Evolutionary conservation across 2,113 vertebrate genomes (phyloP).

Genomic region (Oceanodroma tethys): DNA sequence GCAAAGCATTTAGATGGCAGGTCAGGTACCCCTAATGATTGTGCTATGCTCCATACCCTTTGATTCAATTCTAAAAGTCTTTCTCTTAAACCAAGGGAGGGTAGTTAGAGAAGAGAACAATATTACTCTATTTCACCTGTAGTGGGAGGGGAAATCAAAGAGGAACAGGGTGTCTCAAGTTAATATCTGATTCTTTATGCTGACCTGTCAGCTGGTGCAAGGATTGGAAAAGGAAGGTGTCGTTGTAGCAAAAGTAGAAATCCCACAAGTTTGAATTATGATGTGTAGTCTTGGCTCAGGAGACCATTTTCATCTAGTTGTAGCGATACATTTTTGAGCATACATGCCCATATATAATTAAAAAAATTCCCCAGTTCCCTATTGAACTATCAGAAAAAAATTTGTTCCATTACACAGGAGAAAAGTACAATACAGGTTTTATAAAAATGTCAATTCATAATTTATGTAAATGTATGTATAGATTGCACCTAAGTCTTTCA

Average conservation of each 20-base stretch:
- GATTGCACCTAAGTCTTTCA: neutral
- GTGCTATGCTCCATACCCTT: neutral
- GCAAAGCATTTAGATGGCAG: neutral
- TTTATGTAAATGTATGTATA: neutral
- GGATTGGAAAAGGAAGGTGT: neutral
- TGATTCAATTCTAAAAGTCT: neutral
- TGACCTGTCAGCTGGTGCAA: neutral
- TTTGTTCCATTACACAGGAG: neutral
- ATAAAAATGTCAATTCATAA: neutral
- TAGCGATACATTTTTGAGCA: neutral
- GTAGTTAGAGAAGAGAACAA: neutral
- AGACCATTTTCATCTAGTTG: neutral
- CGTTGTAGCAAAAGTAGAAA: neutral
- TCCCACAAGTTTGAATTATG: neutral
- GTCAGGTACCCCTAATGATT: neutral
- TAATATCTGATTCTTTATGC: neutral
- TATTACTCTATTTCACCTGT: neutral
- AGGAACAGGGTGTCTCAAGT: neutral
- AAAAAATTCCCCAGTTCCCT: neutral
- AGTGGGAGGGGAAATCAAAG: neutral
- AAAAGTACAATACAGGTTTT: neutral
- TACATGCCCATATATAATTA: neutral
- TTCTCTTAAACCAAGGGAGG: neutral
- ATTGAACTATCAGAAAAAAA: neutral
- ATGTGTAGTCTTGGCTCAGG: neutral